phyloP scores from a whole-genome alignment of 2,113 vertebrate species.

The Cochlearius cochlearius region DNA sequence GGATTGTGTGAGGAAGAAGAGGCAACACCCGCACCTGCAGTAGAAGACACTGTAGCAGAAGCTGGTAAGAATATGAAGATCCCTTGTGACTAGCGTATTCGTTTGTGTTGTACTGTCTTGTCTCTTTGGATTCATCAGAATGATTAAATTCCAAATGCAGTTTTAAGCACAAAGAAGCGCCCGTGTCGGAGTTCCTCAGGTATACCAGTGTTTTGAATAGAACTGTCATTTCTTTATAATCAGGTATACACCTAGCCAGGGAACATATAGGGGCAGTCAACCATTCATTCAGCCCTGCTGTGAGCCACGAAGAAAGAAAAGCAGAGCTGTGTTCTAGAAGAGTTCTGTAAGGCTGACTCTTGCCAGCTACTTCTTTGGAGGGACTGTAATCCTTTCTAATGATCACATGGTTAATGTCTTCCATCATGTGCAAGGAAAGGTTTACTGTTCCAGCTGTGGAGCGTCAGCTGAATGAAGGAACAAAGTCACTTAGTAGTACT shows the following conservation, averaged over 20 bases:
- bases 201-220: neutral
- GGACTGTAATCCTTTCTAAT: neutral
- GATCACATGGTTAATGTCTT: neutral
- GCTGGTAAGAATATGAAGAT: slow-evolving; percentile 74
- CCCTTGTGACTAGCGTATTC: neutral
- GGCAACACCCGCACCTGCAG: slow-evolving; percentile 70
- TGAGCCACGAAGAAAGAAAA: neutral
- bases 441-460: neutral
- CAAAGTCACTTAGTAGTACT: neutral
- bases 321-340: neutral
- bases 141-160: neutral
- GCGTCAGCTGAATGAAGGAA: neutral
- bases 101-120: neutral
- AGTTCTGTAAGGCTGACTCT: neutral
- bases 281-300: neutral
- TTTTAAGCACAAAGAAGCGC: neutral
- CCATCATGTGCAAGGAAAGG: neutral
- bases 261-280: neutral
- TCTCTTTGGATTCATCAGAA: neutral
- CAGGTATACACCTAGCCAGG: too few relatives aligned
- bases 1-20: slow-evolving; percentile 88
- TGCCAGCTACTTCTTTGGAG: neutral
- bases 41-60: slow-evolving; percentile 81
- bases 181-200: neutral
- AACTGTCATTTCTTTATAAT: neutral